Conservation (phyloP, 2,888 invertebrate genomes). For the Epinotia nisella region DNA sequence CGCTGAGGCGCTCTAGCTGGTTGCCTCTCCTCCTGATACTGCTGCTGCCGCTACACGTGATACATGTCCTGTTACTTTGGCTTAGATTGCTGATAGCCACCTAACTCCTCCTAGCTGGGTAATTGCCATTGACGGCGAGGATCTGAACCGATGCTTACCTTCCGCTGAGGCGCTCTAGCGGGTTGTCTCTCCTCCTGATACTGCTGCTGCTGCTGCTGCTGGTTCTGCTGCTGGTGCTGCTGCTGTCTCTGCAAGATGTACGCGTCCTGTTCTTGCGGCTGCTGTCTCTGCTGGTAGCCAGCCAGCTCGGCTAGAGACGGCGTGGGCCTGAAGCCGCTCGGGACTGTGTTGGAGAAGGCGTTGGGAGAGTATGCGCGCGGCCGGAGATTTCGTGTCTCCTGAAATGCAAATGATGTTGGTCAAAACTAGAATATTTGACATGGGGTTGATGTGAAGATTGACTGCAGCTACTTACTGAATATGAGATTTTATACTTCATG, state of each 20-base stretch:
- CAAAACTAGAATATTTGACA: background rate
- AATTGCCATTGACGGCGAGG: slow-evolving; percentile 74
- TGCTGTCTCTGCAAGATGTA: slow-evolving; percentile 59
- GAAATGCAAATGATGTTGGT: slow-evolving; percentile 40
- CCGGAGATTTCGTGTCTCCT: slow-evolving; percentile 80
- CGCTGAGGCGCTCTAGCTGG: background rate
- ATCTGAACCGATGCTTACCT: slow-evolving; percentile 62
- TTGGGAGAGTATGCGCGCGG: slow-evolving; percentile 77
- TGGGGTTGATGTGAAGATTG: background rate
- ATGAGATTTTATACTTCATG: too few relatives aligned
- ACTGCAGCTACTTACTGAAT: background rate
- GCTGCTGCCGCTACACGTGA: slow-evolving; percentile 69
- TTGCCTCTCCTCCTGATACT: slow-evolving; percentile 2
- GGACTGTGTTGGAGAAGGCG: slow-evolving; percentile 71
- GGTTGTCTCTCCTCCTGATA: slow-evolving; percentile 2
- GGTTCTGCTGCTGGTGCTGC: slow-evolving; percentile 68
- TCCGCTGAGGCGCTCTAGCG: background rate
- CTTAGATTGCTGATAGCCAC: background rate
- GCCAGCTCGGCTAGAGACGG: slow-evolving; percentile 78
- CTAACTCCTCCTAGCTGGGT: too few relatives aligned
- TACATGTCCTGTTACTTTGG: slow-evolving; percentile 50
- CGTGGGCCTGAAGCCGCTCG: slow-evolving; percentile 77
- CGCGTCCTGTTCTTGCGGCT: slow-evolving; percentile 65
- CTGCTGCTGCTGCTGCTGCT: slow-evolving; percentile 86
- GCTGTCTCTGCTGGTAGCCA: slow-evolving; percentile 70